Conservation (phyloP, 64 coral and sea anemone genomes). For the Actinia equina region DNA sequence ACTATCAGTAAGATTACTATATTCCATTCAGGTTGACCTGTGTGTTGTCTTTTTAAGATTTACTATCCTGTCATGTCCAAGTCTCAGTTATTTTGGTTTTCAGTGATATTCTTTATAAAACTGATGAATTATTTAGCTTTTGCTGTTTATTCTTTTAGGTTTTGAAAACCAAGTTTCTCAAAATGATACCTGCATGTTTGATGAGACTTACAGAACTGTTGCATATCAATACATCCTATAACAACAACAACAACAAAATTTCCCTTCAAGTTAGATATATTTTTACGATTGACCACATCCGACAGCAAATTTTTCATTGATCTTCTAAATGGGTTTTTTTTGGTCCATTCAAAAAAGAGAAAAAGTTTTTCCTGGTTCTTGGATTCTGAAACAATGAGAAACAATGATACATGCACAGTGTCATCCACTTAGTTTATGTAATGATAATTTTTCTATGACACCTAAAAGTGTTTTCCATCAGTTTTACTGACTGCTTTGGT, state of each 20-base stretch:
- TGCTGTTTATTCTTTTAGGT: background rate
- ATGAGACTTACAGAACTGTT: background rate
- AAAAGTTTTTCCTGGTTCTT: background rate
- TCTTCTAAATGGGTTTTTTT: background rate
- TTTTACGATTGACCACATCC: background rate
- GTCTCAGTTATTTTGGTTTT: background rate
- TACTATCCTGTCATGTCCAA: background rate
- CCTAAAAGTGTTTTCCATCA: background rate
- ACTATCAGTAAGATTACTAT: background rate
- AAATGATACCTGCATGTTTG: background rate
- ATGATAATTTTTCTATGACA: too few species aligned
- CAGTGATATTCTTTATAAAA: background rate
- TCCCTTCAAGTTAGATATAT: background rate
- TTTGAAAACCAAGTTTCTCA: background rate
- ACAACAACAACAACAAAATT: background rate
- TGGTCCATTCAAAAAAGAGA: background rate
- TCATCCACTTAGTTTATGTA: too few species aligned
- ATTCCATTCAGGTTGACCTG: background rate
- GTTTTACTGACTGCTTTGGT: too few species aligned
- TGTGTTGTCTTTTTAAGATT: background rate
- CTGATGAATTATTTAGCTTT: background rate
- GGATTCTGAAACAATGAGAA: background rate
- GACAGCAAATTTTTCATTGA: conserved; percentile 10
- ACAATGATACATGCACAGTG: background rate
- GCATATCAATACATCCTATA: background rate